A percentile compares a stretch with the other conserved stretches of the same genome.
Evolutionary conservation across 2,113 vertebrate genomes (phyloP).

Genomic region (Phyllopteryx taeniolatus): DNA sequence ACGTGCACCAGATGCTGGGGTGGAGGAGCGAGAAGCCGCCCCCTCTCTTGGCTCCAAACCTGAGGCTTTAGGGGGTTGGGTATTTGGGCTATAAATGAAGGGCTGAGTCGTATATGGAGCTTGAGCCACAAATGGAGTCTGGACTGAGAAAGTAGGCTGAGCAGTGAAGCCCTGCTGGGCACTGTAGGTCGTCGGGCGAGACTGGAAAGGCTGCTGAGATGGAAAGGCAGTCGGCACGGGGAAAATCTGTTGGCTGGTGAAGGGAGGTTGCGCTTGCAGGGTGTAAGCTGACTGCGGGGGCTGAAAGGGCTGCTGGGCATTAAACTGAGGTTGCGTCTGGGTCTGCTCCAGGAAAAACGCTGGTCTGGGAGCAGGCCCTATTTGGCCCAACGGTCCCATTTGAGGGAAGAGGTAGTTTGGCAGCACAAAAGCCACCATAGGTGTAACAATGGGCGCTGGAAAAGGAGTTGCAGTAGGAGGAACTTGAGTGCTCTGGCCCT

Average conservation of each 20-base stretch:
- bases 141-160: slow-evolving; percentile 67
- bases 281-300: slow-evolving; percentile 39
- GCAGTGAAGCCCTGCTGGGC: slow-evolving; percentile 57
- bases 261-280: slow-evolving; percentile 54
- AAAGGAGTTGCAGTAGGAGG: slow-evolving; percentile 65
- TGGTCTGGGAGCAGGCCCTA: slow-evolving; percentile 61
- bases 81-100: slow-evolving; percentile 64
- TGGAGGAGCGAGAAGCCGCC: slow-evolving; percentile 71
- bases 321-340: slow-evolving; percentile 51
- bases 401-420: slow-evolving; percentile 80
- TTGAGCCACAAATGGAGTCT: slow-evolving; percentile 59
- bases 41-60: slow-evolving; percentile 49
- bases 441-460: slow-evolving; percentile 78
- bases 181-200: slow-evolving; percentile 38
- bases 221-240: slow-evolving; percentile 61
- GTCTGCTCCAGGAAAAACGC: slow-evolving; percentile 72
- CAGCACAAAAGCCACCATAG: slow-evolving; percentile 82
- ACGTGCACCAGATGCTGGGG: slow-evolving; percentile 59
- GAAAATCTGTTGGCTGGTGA: slow-evolving; percentile 63
- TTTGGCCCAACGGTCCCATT: slow-evolving; percentile 54
- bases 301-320: slow-evolving; percentile 65
- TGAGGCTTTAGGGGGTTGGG: slow-evolving; percentile 59
- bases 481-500: slow-evolving; percentile 64
- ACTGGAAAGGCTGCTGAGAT: slow-evolving; percentile 57
- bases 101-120: slow-evolving; percentile 51